phyloP scores from a whole-genome alignment of 1,140 invertebrate species.

The Drosophila rufa region DNA sequence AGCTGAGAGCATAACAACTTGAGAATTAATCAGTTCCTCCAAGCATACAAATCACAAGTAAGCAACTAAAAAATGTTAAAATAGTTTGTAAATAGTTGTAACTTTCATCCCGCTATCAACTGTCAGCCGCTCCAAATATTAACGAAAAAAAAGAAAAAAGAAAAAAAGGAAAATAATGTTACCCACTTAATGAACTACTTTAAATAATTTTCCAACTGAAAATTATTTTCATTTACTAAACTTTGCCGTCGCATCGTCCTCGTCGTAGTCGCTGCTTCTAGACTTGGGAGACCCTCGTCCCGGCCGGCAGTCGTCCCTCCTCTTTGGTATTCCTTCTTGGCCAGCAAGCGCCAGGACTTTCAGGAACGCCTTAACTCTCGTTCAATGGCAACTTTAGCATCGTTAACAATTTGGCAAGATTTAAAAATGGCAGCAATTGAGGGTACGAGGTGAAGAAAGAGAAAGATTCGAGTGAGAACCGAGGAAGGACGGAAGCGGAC shows the following conservation, averaged over 20 bases:
- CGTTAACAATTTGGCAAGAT: constrained; percentile 83
- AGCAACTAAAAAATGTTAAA: constrained; percentile 27
- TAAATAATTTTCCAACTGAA: constrained; percentile 80
- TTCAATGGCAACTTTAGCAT: constrained; percentile 77
- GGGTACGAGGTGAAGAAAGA: constrained; percentile 29
- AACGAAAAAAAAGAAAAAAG: neutral
- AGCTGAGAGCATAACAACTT: too few species aligned
- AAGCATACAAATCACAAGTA: neutral
- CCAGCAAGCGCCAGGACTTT: constrained; percentile 34
- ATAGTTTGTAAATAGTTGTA: constrained; percentile 48
- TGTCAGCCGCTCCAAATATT: constrained; percentile 1
- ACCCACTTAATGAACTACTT: constrained; percentile 80
- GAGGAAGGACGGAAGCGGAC: constrained; percentile 4
- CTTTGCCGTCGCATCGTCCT: constrained; percentile 50
- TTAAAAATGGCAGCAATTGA: constrained; percentile 72
- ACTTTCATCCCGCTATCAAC: constrained; percentile 11
- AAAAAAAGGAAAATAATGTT: constrained; percentile 27
- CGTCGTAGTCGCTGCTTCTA: neutral
- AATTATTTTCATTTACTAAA: constrained; percentile 82
- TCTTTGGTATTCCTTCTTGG: constrained; percentile 1
- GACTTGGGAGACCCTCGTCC: neutral
- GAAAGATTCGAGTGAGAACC: constrained; percentile 5
- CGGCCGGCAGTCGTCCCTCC: neutral
- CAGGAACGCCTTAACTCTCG: constrained; percentile 45
- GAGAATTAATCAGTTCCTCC: neutral